A percentile compares a stretch with the other conserved stretches of the same genome.
Evolutionary conservation across 64 coral and sea anemone species (phyloP).

Genomic region (Actinia equina): DNA sequence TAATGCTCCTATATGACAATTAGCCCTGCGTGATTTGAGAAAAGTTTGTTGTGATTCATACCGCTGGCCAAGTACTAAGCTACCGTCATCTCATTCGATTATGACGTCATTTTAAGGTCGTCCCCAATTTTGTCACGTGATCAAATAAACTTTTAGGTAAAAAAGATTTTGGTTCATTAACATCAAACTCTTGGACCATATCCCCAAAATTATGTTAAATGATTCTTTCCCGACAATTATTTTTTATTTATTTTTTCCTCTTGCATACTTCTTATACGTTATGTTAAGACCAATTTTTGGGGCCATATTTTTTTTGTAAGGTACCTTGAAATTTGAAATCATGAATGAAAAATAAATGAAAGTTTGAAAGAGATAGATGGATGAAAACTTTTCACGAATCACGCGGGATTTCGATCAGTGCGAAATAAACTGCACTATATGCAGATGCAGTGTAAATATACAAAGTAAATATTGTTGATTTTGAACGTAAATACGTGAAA

Average conservation of each 20-base stretch:
- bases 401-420: neutral
- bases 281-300: neutral
- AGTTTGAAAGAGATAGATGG: neutral
- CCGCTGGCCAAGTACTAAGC: slow-evolving; percentile 42
- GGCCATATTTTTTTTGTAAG: neutral
- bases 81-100: neutral
- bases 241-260: no score
- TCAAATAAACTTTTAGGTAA: neutral
- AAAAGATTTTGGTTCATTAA: neutral
- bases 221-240: no score
- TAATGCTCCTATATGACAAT: slow-evolving; percentile 44
- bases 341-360: neutral
- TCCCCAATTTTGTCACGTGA: neutral
- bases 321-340: neutral
- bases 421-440: neutral
- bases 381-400: neutral
- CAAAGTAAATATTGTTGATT: neutral
- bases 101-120: neutral
- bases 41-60: slow-evolving; percentile 44
- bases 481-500: neutral
- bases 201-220: no score
- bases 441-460: neutral
- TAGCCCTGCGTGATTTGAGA: slow-evolving; percentile 47
- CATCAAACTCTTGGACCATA: no score
- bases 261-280: no score